These are phyloP conservation scores for Cephus rjabovi DNA, from an alignment of 2,888 invertebrate species.

Conservation along the genomic window DNA sequence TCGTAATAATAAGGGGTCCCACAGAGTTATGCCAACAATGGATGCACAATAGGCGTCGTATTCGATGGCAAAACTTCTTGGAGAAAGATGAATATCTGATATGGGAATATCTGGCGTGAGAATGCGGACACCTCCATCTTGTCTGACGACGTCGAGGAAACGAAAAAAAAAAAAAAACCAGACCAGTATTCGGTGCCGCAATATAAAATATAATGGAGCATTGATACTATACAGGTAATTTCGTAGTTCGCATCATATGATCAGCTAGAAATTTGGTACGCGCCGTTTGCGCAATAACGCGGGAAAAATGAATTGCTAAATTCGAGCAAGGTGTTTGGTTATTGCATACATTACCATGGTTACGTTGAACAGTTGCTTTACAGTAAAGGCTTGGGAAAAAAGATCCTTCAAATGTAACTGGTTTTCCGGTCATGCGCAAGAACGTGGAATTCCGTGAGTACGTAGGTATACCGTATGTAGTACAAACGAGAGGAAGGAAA, in stretches of 20 bases:
- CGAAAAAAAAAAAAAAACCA: background rate
- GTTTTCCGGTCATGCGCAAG: background rate
- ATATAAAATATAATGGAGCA: background rate
- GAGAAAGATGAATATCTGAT: constrained; percentile 55
- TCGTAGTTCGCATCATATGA: background rate
- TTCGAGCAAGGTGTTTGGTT: background rate
- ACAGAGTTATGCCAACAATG: constrained; percentile 53
- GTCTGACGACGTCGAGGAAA: background rate
- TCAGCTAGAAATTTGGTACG: background rate
- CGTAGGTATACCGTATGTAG: background rate
- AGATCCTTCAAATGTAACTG: background rate
- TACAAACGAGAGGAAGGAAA: background rate
- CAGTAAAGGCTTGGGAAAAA: background rate
- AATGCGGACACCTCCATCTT: constrained; percentile 40
- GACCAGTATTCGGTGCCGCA: background rate
- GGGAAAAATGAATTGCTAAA: background rate
- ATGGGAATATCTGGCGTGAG: constrained; percentile 56
- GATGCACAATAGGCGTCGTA: constrained; percentile 40
- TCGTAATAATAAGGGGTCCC: constrained; percentile 51
- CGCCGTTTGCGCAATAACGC: background rate
- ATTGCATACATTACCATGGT: background rate
- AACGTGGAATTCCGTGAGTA: background rate
- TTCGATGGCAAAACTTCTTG: constrained; percentile 50
- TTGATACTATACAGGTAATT: background rate
- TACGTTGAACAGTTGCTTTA: background rate